A percentile compares a stretch with the other conserved stretches of the same genome.
Conservation (phyloP, 2,113 vertebrate genomes). For the Emydura subglobosa region DNA sequence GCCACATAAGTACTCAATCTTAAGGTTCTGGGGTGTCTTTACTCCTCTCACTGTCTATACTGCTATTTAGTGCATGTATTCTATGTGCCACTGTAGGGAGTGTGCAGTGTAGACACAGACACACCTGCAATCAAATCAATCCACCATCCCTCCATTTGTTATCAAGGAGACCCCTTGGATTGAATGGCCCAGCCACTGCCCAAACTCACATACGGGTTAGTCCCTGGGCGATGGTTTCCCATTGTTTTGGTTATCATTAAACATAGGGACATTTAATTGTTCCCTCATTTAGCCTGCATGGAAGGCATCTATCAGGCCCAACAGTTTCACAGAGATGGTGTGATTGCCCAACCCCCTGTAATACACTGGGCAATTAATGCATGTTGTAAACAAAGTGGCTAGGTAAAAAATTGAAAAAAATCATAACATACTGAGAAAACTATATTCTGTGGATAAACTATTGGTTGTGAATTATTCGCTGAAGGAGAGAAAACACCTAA, state of each 20-base stretch:
- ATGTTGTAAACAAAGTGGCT: not conserved
- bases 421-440: not conserved
- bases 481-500: no score
- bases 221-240: not conserved
- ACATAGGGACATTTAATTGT: not conserved
- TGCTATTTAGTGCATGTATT: no score
- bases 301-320: not conserved
- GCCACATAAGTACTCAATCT: no score
- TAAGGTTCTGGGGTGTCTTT: no score
- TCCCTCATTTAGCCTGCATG: not conserved
- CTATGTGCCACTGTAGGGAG: no score
- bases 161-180: not conserved
- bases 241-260: not conserved
- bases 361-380: not conserved
- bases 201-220: not conserved
- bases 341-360: not conserved
- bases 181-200: not conserved
- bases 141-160: not conserved
- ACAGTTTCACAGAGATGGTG: not conserved
- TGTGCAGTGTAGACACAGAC: no score
- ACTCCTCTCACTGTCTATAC: no score
- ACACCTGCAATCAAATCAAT: no score
- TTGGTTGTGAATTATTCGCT: accelerated
- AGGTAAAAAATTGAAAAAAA: not conserved
- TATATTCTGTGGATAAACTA: not conserved